phyloP scores from a whole-genome alignment of 2,888 invertebrate species.

The Tyria jacobaeae region DNA sequence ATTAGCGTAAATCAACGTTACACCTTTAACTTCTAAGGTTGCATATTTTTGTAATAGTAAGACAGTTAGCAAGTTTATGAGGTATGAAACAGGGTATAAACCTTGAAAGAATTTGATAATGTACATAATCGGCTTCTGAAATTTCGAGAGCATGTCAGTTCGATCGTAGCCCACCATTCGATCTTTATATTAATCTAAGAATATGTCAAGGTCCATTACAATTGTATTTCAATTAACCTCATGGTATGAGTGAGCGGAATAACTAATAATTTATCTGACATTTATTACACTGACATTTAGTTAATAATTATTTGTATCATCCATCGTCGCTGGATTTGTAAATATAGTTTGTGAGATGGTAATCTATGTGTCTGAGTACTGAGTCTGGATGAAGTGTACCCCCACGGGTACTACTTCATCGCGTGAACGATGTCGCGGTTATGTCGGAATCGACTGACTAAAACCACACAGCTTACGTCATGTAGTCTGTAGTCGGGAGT shows the following conservation, averaged over 20 bases:
- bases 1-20: too few relatives aligned
- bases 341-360: slow-evolving; percentile 4
- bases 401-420: too few relatives aligned
- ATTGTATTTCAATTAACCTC: slow-evolving; percentile 39
- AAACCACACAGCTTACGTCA: too few relatives aligned
- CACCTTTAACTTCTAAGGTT: too few relatives aligned
- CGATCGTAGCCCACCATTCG: slow-evolving; percentile 4
- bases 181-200: slow-evolving; percentile 26
- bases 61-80: too few relatives aligned
- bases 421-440: too few relatives aligned
- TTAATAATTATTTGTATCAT: slow-evolving; percentile 32
- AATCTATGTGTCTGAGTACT: neutral
- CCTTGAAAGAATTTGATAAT: too few relatives aligned
- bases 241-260: slow-evolving; percentile 29
- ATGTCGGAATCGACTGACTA: too few relatives aligned
- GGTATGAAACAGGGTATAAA: too few relatives aligned
- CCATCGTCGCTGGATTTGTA: slow-evolving; percentile 14
- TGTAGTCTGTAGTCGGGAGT: too few relatives aligned
- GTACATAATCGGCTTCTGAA: neutral
- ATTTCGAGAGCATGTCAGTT: neutral
- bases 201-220: slow-evolving; percentile 35
- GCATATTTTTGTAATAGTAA: too few relatives aligned
- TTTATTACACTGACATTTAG: slow-evolving; percentile 41
- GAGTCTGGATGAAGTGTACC: too few relatives aligned
- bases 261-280: slow-evolving; percentile 27